phyloP scores from a whole-genome alignment of 1,140 invertebrate species.

The Papilio polytes region DNA sequence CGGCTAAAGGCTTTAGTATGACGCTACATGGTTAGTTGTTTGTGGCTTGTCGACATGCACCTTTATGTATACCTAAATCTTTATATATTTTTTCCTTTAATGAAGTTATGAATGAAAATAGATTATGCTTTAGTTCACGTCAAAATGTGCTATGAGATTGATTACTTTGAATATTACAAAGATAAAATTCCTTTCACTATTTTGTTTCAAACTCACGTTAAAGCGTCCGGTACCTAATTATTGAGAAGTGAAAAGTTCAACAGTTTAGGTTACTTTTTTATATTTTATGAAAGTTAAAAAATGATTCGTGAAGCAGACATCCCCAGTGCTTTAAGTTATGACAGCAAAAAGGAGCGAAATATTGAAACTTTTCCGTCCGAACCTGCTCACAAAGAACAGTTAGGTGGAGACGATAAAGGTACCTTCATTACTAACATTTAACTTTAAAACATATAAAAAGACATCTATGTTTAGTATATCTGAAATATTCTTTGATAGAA shows the following conservation, averaged over 20 bases:
- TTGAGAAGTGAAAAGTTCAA: conserved; percentile 11
- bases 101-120: background rate
- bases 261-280: background rate
- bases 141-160: no score
- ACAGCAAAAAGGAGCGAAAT: background rate
- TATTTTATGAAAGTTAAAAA: background rate
- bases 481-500: background rate
- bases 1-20: background rate
- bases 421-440: background rate
- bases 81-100: background rate
- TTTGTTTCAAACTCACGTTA: background rate
- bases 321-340: background rate
- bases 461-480: background rate
- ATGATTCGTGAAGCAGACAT: conserved; percentile 2
- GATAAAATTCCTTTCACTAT: background rate
- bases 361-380: background rate
- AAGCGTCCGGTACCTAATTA: background rate
- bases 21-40: background rate
- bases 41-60: background rate
- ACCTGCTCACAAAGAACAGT: background rate
- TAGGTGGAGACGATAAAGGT: background rate
- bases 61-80: background rate
- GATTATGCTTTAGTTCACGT: no score
- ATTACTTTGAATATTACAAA: no score
- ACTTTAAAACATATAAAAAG: background rate